These are phyloP conservation scores for Climacteris rufus DNA, from an alignment of 2,113 vertebrate genomes.

Conservation along the genomic window DNA sequence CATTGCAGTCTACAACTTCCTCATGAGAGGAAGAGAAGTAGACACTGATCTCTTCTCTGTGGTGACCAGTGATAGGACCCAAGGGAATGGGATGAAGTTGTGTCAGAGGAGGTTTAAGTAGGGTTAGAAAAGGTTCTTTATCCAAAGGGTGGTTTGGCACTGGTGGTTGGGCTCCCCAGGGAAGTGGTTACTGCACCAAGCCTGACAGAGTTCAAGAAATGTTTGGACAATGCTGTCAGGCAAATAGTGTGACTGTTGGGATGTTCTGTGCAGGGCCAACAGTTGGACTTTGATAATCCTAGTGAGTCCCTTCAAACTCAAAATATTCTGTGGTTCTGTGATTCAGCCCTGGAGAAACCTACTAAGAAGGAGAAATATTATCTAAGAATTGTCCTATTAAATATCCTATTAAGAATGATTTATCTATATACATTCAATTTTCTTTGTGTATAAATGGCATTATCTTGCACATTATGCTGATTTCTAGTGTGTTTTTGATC, in stretches of 20 bases:
- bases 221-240: background rate
- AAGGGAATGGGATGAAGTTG: background rate
- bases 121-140: background rate
- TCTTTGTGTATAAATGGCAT: background rate
- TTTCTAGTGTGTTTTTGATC: background rate
- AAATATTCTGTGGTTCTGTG: background rate
- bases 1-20: background rate
- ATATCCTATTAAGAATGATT: background rate
- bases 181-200: background rate
- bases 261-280: background rate
- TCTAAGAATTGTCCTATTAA: background rate
- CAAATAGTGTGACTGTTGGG: no score
- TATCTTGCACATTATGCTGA: background rate
- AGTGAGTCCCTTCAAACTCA: background rate
- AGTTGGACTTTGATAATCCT: background rate
- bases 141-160: fast-evolving
- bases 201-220: background rate
- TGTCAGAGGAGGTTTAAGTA: background rate
- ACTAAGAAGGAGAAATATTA: background rate
- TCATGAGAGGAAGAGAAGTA: background rate
- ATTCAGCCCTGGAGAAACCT: background rate
- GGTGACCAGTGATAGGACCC: fast-evolving
- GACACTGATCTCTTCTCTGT: background rate
- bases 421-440: background rate
- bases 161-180: background rate